A percentile compares a stretch with the other conserved stretches of the same genome.
These are phyloP conservation scores for Pyrrhia umbra DNA, from an alignment of 2,888 invertebrate genomes.

Conservation along the genomic window DNA sequence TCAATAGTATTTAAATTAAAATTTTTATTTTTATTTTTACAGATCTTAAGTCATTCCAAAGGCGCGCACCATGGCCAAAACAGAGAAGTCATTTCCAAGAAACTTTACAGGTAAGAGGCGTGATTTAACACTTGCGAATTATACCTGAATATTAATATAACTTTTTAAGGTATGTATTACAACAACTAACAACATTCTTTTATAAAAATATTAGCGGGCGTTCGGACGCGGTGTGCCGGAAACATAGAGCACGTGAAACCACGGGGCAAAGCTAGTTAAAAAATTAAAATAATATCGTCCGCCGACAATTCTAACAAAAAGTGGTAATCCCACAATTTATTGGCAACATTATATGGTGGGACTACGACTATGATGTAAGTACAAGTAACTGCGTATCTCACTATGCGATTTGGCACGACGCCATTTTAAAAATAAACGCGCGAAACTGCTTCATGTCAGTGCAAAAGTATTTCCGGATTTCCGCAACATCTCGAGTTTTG, in stretches of 20 bases:
- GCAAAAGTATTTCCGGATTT: conserved; percentile 73
- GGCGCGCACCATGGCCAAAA: conserved; percentile 82
- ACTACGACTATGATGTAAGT: conserved; percentile 27
- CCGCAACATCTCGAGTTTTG: conserved; percentile 32
- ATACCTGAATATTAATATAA: conserved; percentile 9
- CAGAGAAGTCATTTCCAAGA: conserved; percentile 88
- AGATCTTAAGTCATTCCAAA: conserved; percentile 81
- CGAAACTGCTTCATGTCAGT: conserved; percentile 62
- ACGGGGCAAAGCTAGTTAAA: too few relatives aligned
- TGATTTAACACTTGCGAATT: conserved; percentile 9
- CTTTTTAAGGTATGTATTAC: conserved; percentile 8
- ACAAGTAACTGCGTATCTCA: conserved; percentile 45
- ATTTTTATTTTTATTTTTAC: conserved; percentile 68
- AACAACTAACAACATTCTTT: neutral
- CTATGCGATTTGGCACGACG: conserved; percentile 72
- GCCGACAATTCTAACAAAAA: neutral
- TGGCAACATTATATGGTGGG: conserved; percentile 61
- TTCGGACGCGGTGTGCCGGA: too few relatives aligned
- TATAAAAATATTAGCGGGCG: too few relatives aligned
- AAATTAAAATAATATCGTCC: neutral
- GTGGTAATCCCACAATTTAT: conserved; percentile 17
- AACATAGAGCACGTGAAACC: too few relatives aligned
- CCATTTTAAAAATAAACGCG: conserved; percentile 82
- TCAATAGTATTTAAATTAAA: neutral
- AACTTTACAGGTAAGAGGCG: conserved; percentile 85